Percentiles rank a stretch among this genome's conserved stretches.
Evolutionary conservation across 92 coral and sea anemone genomes (phyloP).

Genomic region (Palythoa grandis): DNA sequence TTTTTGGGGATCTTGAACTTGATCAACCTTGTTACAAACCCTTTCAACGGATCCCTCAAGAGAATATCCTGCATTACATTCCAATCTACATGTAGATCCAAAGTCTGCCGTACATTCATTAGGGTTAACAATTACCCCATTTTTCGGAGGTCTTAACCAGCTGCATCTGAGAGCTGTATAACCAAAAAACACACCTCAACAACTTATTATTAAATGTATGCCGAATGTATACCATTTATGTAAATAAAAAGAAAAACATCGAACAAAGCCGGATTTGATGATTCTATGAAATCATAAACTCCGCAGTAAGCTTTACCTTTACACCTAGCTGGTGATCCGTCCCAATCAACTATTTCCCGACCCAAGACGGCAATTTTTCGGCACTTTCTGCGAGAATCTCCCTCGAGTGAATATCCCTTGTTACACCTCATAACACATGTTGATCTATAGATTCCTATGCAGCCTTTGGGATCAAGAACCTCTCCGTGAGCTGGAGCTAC

Average conservation of each 20-base stretch:
- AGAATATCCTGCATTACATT: neutral
- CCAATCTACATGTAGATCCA: neutral
- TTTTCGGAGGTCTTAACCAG: conserved; percentile 1
- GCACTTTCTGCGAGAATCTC: neutral
- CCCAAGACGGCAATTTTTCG: neutral
- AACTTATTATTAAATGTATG: neutral
- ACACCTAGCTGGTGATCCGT: neutral
- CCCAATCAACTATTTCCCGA: neutral
- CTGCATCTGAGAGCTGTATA: neutral
- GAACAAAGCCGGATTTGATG: too few relatives aligned
- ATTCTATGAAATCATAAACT: too few relatives aligned
- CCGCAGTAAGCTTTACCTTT: neutral
- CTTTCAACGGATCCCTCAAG: neutral
- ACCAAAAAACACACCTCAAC: neutral
- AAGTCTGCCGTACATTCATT: neutral
- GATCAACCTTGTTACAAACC: conserved; percentile 2
- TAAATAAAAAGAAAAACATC: neutral
- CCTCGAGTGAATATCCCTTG: neutral
- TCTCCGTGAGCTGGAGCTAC: neutral
- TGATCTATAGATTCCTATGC: neutral
- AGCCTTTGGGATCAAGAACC: neutral
- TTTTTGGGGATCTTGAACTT: neutral
- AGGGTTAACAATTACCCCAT: neutral
- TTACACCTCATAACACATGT: neutral
- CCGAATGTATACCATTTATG: neutral